Conservation (phyloP, 2,797 vertebrate genomes). For the Gymnoscopelus microlampas region DNA sequence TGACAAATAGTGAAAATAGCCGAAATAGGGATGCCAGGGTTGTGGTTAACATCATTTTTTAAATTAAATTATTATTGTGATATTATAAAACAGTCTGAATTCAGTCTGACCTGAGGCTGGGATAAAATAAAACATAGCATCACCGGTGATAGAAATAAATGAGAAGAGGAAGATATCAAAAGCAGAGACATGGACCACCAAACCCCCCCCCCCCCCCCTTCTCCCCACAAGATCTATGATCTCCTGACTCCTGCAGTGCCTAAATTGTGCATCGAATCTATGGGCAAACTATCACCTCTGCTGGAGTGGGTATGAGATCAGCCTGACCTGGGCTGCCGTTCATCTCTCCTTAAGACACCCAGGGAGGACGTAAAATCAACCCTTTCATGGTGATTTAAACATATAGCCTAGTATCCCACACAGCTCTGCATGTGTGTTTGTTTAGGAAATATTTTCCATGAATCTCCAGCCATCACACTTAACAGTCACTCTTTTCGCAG, state of each 20-base stretch:
- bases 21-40: too few species aligned
- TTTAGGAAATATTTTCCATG: constrained; percentile 20
- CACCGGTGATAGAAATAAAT: too few species aligned
- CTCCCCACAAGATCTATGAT: neutral
- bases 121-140: too few species aligned
- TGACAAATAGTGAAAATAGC: too few species aligned
- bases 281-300: neutral
- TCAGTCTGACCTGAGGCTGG: too few species aligned
- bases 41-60: too few species aligned
- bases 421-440: constrained; percentile 15
- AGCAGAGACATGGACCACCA: too few species aligned
- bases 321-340: constrained; percentile 13
- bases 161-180: too few species aligned
- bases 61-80: too few species aligned
- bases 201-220: too few species aligned
- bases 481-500: constrained; percentile 8
- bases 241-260: neutral
- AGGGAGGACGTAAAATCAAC: constrained; percentile 21
- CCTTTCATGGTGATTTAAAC: constrained; percentile 6
- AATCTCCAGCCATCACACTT: constrained; percentile 23
- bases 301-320: constrained; percentile 11
- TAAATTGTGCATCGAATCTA: neutral
- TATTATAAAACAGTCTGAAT: too few species aligned
- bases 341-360: constrained; percentile 13
- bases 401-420: neutral